Evolutionary conservation across 2,888 invertebrate genomes (phyloP).

Genomic region (Scaptomyza tumidula): DNA sequence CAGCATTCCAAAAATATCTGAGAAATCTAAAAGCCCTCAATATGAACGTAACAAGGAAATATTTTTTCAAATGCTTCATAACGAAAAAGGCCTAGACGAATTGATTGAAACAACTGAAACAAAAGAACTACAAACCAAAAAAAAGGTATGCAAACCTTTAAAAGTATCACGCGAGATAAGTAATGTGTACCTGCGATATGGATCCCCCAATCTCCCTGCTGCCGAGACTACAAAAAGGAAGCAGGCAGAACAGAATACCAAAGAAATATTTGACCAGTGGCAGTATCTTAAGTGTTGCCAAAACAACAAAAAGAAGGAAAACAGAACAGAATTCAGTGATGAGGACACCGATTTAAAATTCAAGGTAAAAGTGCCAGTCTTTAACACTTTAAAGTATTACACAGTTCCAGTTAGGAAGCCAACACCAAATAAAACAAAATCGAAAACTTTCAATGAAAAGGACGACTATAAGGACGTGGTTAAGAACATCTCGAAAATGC

Average conservation of each 20-base stretch:
- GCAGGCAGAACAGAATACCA: neutral
- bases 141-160: neutral
- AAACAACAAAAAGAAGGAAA: too few relatives aligned
- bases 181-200: neutral
- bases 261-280: neutral
- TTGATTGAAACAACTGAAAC: neutral
- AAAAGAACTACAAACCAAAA: neutral
- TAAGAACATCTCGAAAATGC: neutral
- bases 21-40: neutral
- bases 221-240: neutral
- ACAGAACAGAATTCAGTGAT: neutral
- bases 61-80: slow-evolving; percentile 21
- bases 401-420: neutral
- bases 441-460: neutral
- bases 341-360: neutral
- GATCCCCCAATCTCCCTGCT: neutral
- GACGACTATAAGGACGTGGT: neutral
- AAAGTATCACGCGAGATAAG: neutral
- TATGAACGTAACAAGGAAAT: slow-evolving; percentile 9
- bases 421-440: neutral
- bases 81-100: slow-evolving; percentile 1
- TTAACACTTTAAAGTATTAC: neutral
- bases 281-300: neutral
- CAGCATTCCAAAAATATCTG: neutral
- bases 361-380: neutral